phyloP scores from a whole-genome alignment of 2,797 vertebrate species.

The Anguilla obscura region DNA sequence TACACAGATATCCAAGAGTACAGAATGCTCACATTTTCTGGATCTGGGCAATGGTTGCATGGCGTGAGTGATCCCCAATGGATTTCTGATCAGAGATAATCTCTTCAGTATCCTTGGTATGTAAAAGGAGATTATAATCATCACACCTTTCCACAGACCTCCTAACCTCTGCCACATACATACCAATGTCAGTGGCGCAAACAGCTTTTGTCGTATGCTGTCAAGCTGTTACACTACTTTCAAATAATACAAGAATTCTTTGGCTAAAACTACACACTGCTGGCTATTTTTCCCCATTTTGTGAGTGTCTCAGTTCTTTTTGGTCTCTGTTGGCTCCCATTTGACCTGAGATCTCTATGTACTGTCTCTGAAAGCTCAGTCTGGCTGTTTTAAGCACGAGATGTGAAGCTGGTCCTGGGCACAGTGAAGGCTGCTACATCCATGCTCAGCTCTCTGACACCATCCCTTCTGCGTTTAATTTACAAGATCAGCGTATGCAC shows the following conservation, averaged over 20 bases:
- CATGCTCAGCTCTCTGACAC: neutral
- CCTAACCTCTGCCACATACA: neutral
- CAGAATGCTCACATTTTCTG: too few species aligned
- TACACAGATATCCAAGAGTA: too few species aligned
- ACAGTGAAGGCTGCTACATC: conserved; percentile 40
- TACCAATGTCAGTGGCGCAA: neutral
- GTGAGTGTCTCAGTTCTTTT: conserved; percentile 47
- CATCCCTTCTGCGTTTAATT: neutral
- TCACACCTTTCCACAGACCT: neutral
- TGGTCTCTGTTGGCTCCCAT: conserved; percentile 48
- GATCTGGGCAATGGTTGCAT: too few species aligned
- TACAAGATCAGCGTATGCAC: neutral
- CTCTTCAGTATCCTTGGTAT: neutral
- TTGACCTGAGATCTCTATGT: conserved; percentile 48
- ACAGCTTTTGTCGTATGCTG: neutral
- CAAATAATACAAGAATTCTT: neutral
- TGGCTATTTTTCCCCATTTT: conserved; percentile 32
- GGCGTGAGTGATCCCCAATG: too few species aligned
- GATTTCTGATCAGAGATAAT: neutral
- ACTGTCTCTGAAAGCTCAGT: conserved; percentile 46
- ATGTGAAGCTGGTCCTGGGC: conserved; percentile 40
- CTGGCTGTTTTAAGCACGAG: neutral
- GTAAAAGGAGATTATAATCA: neutral
- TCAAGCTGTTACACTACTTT: neutral
- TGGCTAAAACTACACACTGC: neutral